Evolutionary conservation across 2,888 invertebrate species (phyloP), one percentile per base, ranked within the genome.

Genomic region (Entomobrya multifasciata): DNA sequence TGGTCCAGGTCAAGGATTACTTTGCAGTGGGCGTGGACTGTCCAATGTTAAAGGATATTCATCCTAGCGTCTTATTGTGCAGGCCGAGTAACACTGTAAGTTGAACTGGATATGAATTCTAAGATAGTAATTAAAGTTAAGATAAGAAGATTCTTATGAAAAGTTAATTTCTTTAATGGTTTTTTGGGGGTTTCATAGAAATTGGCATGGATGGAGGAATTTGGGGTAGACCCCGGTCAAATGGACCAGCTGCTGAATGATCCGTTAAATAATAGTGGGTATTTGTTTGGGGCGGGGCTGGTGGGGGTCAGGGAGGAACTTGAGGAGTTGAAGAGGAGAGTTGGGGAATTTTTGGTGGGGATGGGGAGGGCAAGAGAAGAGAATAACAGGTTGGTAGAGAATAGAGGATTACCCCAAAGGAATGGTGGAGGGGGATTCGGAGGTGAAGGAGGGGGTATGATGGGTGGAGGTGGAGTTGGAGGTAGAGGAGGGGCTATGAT

Each of bases 1-100:
- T 57, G 36, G 22, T 60, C 17, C 57, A 57, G 15, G 41, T 77
- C 17, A 57, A 60, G 36, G 77, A 77, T 36, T 77, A 60, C 60
- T 77, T 41, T 60, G 57, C 41, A 5, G 41, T 77, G 6, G 77
- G 77, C 17, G 77, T 30, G 15, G 77, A 77, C 2, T 77, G 77
- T 11, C 60, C 77, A 0, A 30, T 60, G 36, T 36, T 77, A 8
- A 57, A 60, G 55, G 41, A 77, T 20, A 60, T 77, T 11, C 77
- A 77, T 15, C 20, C 17, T 4, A 60, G 60, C 0, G 13, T 77
- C 0, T 4, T 77, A 17, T 22, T 77, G 8, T 17, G 60, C 20
- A 15, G 1, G 6, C 60, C 77, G 2, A 77, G 60, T 60, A 15
- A 13, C 10, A 44, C 36, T 10, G 77, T 77, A 57, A 41, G 36